These are phyloP conservation scores for Drosophila fuyamai DNA, from an alignment of 1,140 invertebrate species.

Conservation along the genomic window DNA sequence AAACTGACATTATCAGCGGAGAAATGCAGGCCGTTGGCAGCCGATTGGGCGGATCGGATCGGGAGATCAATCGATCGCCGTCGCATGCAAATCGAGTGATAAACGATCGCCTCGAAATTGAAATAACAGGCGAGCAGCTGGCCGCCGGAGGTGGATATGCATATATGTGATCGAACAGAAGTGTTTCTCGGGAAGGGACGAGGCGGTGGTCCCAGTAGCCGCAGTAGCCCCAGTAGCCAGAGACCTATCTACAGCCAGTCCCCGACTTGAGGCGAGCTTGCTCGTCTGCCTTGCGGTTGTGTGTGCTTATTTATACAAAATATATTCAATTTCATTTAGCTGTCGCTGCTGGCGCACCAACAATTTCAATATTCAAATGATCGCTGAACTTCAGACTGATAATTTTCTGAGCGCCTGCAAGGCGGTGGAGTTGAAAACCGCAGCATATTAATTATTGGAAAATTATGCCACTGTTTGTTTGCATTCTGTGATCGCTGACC, in stretches of 20 bases:
- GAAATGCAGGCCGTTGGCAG: slow-evolving; percentile 41
- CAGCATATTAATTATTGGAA: slow-evolving; percentile 22
- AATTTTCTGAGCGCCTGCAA: slow-evolving; percentile 69
- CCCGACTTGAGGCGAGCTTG: slow-evolving; percentile 42
- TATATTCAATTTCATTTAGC: slow-evolving; percentile 78
- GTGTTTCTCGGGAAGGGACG: slow-evolving; percentile 13
- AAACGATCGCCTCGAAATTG: slow-evolving; percentile 80
- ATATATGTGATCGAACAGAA: slow-evolving; percentile 25
- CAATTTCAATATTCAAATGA: slow-evolving; percentile 79
- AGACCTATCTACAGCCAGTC: slow-evolving; percentile 54
- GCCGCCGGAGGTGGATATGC: slow-evolving; percentile 43
- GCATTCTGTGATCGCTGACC: slow-evolving; percentile 51
- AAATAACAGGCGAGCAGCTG: slow-evolving; percentile 81
- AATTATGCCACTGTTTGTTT: slow-evolving; percentile 55
- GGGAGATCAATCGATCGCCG: slow-evolving; percentile 45
- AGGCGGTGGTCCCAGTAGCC: slow-evolving; percentile 10
- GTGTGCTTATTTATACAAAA: slow-evolving; percentile 75
- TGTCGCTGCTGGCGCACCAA: slow-evolving; percentile 40
- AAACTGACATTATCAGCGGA: slow-evolving; percentile 71
- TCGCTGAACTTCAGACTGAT: slow-evolving; percentile 47
- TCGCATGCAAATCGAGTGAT: slow-evolving; percentile 81
- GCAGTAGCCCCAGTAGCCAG: slow-evolving; percentile 37
- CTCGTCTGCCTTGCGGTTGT: slow-evolving; percentile 55
- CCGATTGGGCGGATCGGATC: slow-evolving; percentile 28
- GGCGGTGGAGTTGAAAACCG: slow-evolving; percentile 27